These are phyloP conservation scores for Anthoscopus minutus DNA, from an alignment of 2,113 vertebrate genomes.

Conservation along the genomic window DNA sequence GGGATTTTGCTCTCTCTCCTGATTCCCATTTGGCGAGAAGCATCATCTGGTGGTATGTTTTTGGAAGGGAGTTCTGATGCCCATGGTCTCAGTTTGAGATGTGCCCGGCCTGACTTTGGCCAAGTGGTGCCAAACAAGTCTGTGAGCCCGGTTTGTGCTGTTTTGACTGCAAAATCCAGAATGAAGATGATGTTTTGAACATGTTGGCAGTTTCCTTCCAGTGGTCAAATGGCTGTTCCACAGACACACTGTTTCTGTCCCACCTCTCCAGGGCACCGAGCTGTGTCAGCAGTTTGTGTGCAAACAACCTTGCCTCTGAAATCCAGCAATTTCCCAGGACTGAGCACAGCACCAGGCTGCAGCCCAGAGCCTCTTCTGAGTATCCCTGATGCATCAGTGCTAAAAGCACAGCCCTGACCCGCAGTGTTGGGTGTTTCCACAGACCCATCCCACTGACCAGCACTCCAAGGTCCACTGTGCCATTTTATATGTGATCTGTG, in stretches of 20 bases:
- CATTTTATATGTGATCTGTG: rapidly evolving
- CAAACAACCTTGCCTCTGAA: neutral
- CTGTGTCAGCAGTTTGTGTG: neutral
- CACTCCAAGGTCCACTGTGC: neutral
- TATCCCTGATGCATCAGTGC: neutral
- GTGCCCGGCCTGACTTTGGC: neutral
- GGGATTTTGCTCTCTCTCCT: neutral
- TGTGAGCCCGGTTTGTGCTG: neutral
- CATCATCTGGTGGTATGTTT: neutral
- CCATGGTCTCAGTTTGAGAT: neutral
- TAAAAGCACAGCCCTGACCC: neutral
- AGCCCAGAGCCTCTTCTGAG: neutral
- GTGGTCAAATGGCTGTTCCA: neutral
- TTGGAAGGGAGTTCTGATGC: neutral
- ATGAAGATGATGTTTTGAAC: neutral
- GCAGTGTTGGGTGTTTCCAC: rapidly evolving
- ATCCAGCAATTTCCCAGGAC: neutral
- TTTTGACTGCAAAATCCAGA: neutral
- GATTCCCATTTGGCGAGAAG: neutral
- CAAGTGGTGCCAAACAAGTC: neutral
- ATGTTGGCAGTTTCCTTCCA: neutral
- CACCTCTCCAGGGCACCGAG: neutral
- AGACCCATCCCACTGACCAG: neutral
- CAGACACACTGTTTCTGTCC: rapidly evolving
- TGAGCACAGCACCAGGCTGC: rapidly evolving